Conservation (phyloP, 2,113 vertebrate species). For the Percopsis transmontana region DNA sequence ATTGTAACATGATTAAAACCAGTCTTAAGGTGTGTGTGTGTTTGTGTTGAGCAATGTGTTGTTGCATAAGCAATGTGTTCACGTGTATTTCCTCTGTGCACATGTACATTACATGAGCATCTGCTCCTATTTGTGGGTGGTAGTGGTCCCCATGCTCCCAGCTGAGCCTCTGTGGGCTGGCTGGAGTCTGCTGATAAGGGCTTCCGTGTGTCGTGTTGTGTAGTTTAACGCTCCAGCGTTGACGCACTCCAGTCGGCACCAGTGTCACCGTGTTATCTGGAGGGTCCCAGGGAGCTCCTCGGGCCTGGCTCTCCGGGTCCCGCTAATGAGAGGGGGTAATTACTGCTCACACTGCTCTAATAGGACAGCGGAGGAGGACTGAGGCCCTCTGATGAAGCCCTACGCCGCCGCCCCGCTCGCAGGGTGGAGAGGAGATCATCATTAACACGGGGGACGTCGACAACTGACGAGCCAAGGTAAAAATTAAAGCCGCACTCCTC, state of each 20-base stretch:
- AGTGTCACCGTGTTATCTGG: slow-evolving; percentile 31
- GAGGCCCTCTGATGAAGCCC: slow-evolving; percentile 41
- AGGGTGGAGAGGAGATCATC: neutral
- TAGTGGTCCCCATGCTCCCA: neutral
- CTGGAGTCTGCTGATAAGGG: neutral
- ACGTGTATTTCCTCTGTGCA: slow-evolving; percentile 17
- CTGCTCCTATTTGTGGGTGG: neutral
- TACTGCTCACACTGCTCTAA: slow-evolving; percentile 73
- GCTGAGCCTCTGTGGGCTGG: neutral
- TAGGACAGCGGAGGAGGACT: slow-evolving; percentile 51
- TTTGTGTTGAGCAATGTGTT: neutral
- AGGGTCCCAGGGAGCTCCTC: slow-evolving; percentile 57
- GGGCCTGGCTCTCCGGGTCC: slow-evolving; percentile 61
- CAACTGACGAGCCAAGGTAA: too few species aligned
- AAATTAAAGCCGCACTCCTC: too few species aligned
- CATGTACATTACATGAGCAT: slow-evolving; percentile 20
- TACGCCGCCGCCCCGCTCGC: neutral
- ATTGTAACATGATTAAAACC: too few species aligned
- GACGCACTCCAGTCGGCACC: slow-evolving; percentile 5
- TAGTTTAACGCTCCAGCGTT: slow-evolving; percentile 5
- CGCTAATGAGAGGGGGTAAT: slow-evolving; percentile 75
- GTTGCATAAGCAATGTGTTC: neutral
- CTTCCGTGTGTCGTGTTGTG: neutral
- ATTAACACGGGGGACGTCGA: neutral
- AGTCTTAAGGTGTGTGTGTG: neutral